A percentile compares a stretch with the other conserved stretches of the same genome.
Conservation (phyloP, 2,113 vertebrate species). For the Myotis yumanensis region DNA sequence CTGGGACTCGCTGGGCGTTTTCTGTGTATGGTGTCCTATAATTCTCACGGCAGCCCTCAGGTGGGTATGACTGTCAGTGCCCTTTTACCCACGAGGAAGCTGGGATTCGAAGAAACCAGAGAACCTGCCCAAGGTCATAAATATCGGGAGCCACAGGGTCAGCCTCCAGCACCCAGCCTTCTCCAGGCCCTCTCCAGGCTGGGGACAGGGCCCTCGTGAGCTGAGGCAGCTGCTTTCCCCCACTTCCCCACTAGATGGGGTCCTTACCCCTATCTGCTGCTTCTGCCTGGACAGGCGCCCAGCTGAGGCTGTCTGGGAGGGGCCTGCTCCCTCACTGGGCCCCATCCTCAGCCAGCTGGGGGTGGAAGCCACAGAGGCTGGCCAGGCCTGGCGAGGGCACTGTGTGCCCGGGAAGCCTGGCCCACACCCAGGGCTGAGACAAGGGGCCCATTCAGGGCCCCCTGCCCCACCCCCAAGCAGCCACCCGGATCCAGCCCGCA, state of each 20-base stretch:
- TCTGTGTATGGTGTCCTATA: background rate
- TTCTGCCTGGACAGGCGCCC: background rate
- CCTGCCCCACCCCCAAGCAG: constrained; percentile 59
- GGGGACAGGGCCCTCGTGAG: background rate
- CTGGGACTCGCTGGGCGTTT: background rate
- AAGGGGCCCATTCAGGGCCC: constrained; percentile 76
- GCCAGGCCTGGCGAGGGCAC: constrained; percentile 72
- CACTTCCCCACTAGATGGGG: constrained; percentile 51
- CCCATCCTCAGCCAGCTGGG: constrained; percentile 32
- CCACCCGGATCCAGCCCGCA: constrained; percentile 69
- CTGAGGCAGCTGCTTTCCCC: background rate
- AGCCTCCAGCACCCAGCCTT: background rate
- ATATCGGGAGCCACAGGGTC: background rate
- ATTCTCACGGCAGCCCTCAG: background rate
- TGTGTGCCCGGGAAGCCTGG: constrained; percentile 69
- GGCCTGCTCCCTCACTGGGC: constrained; percentile 35
- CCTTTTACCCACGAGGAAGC: background rate
- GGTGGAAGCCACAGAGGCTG: constrained; percentile 53
- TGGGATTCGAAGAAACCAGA: background rate
- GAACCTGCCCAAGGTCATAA: background rate
- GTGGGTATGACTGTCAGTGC: background rate
- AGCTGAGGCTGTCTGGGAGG: constrained; percentile 14
- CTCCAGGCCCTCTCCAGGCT: too few species aligned
- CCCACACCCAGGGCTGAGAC: constrained; percentile 72
- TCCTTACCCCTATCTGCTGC: background rate